A percentile compares a stretch with the other conserved stretches of the same genome.
Evolutionary conservation across 2,113 vertebrate species (phyloP).

Genomic region (Jaculus jaculus): DNA sequence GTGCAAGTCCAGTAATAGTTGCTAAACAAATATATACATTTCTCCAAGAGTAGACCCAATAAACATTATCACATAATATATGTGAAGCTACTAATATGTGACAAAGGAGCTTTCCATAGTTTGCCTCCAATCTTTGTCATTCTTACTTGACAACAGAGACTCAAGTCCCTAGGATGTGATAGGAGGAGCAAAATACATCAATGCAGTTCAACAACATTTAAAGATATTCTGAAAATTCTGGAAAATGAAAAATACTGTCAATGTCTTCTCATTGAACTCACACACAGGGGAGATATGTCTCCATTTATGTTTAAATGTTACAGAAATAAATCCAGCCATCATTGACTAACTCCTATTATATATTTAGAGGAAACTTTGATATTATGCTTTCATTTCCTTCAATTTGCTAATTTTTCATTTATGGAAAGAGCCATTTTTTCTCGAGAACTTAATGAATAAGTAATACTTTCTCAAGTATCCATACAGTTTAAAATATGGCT

Average conservation of each 20-base stretch:
- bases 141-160: background rate
- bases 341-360: background rate
- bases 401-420: background rate
- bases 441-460: background rate
- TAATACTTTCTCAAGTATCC: background rate
- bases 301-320: background rate
- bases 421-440: background rate
- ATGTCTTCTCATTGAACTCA: background rate
- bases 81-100: background rate
- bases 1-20: background rate
- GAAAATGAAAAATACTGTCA: background rate
- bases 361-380: background rate
- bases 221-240: background rate
- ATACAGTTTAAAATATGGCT: background rate
- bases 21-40: background rate
- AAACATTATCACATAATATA: background rate
- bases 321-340: background rate
- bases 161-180: rapidly evolving
- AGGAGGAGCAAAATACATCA: rapidly evolving
- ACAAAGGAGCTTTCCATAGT: background rate
- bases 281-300: background rate
- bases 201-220: background rate
- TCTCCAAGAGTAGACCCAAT: background rate
- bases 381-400: background rate
- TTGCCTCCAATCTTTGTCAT: background rate